Evolutionary conservation across 2,888 invertebrate genomes (phyloP).

Genomic region (Rugalucina vietnamica): DNA sequence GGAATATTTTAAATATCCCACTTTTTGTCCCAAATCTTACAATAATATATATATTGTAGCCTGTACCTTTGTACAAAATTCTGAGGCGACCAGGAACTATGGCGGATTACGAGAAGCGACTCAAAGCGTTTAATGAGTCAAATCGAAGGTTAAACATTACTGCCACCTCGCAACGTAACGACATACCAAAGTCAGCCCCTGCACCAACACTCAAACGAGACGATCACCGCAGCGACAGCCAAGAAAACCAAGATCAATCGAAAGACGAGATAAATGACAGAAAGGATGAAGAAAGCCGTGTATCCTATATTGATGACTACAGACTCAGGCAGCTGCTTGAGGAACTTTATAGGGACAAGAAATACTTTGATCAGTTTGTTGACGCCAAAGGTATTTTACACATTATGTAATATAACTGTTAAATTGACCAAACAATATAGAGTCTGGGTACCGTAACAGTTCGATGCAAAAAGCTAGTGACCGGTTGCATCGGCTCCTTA

Average conservation of each 20-base stretch:
- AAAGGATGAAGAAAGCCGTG: slow-evolving; percentile 31
- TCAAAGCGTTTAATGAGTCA: background rate
- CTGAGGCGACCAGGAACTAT: slow-evolving; percentile 52
- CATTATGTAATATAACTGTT: too few relatives aligned
- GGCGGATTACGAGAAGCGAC: slow-evolving; percentile 18
- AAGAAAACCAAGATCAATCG: background rate
- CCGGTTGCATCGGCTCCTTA: too few relatives aligned
- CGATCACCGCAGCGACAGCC: background rate
- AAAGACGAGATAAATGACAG: background rate
- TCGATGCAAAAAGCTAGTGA: too few relatives aligned
- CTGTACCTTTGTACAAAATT: slow-evolving; percentile 55
- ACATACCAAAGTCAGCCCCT: slow-evolving; percentile 46
- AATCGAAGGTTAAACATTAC: background rate
- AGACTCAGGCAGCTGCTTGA: slow-evolving; percentile 70
- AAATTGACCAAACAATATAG: too few relatives aligned
- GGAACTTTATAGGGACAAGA: slow-evolving; percentile 75
- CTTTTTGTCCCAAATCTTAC: too few relatives aligned
- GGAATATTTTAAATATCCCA: too few relatives aligned
- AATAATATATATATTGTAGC: too few relatives aligned
- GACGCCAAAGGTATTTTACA: slow-evolving; percentile 68
- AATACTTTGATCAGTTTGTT: slow-evolving; percentile 73
- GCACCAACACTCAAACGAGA: slow-evolving; percentile 2
- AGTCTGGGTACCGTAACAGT: too few relatives aligned
- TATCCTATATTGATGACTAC: slow-evolving; percentile 61
- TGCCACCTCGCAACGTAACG: background rate